A percentile compares a stretch with the other conserved stretches of the same genome.
These are phyloP conservation scores for Arge pagana DNA, from an alignment of 2,888 invertebrate species.

Conservation along the genomic window DNA sequence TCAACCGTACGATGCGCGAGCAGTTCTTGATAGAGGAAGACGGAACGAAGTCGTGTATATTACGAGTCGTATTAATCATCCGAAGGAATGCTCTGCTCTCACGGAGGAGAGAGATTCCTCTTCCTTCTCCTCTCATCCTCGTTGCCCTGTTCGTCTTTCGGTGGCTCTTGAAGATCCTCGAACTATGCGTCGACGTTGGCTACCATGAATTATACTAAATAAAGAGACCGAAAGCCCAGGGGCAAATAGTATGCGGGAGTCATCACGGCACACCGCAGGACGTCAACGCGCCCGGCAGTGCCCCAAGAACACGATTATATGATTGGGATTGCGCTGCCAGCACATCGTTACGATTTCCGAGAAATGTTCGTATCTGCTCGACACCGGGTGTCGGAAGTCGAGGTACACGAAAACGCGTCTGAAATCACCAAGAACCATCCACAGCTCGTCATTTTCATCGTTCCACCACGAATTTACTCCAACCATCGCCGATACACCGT, in stretches of 20 bases:
- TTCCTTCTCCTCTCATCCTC: neutral
- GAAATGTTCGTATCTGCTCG: too few relatives aligned
- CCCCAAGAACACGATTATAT: conserved; percentile 22
- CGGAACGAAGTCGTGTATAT: too few relatives aligned
- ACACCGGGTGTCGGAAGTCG: neutral
- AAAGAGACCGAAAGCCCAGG: conserved; percentile 17
- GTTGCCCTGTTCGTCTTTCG: neutral
- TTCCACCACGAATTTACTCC: too few relatives aligned
- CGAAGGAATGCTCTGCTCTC: conserved; percentile 32
- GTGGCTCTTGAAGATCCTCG: conserved; percentile 2
- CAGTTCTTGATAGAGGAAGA: too few relatives aligned
- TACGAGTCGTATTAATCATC: conserved; percentile 35
- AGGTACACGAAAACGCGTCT: neutral
- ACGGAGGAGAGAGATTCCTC: conserved; percentile 10
- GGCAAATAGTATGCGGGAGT: conserved; percentile 26
- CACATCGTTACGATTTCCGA: too few relatives aligned
- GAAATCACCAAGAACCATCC: neutral
- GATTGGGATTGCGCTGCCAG: too few relatives aligned
- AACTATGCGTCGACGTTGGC: neutral
- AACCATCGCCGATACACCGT: too few relatives aligned
- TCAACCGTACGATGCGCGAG: too few relatives aligned
- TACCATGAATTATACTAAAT: conserved; percentile 20
- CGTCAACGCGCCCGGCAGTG: conserved; percentile 34
- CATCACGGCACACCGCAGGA: conserved; percentile 27
- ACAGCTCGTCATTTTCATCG: neutral